phyloP scores from a whole-genome alignment of 2,113 vertebrate species.

The Scopus umbretta region DNA sequence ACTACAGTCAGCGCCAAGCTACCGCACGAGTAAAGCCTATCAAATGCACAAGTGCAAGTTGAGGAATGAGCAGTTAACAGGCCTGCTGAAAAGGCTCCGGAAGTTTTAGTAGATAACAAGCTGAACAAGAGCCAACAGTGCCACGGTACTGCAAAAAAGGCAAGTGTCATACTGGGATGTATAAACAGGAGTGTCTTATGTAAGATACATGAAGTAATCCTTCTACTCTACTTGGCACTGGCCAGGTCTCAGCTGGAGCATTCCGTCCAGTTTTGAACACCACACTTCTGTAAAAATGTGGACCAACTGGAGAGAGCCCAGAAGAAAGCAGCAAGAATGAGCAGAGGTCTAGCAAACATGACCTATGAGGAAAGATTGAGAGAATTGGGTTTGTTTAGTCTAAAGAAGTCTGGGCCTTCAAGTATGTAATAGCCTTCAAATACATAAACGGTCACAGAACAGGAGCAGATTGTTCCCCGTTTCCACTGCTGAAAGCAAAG shows the following conservation, averaged over 20 bases:
- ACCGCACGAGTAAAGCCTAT: rapidly evolving
- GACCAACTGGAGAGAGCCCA: conserved; percentile 41
- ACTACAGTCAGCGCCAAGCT: background rate
- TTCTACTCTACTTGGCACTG: background rate
- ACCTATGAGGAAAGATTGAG: conserved; percentile 54
- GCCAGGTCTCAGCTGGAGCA: background rate
- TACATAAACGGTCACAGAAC: background rate
- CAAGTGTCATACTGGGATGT: background rate
- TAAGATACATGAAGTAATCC: background rate
- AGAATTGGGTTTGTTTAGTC: conserved; percentile 60
- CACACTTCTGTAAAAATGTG: background rate
- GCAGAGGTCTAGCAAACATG: conserved; percentile 63
- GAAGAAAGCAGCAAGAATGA: conserved; percentile 47
- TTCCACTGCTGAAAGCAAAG: background rate
- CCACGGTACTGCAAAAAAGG: background rate
- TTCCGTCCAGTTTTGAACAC: conserved; percentile 24
- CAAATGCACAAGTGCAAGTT: background rate
- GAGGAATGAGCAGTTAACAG: background rate
- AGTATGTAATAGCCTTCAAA: conserved; percentile 1
- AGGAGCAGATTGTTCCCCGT: background rate
- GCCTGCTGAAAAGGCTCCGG: background rate
- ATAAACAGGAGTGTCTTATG: background rate
- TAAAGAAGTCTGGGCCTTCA: conserved; percentile 36
- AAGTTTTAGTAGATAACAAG: background rate
- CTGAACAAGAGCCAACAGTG: background rate